Evolutionary conservation across 1,140 invertebrate species (phyloP).

Genomic region (Notospermus geniculatus): DNA sequence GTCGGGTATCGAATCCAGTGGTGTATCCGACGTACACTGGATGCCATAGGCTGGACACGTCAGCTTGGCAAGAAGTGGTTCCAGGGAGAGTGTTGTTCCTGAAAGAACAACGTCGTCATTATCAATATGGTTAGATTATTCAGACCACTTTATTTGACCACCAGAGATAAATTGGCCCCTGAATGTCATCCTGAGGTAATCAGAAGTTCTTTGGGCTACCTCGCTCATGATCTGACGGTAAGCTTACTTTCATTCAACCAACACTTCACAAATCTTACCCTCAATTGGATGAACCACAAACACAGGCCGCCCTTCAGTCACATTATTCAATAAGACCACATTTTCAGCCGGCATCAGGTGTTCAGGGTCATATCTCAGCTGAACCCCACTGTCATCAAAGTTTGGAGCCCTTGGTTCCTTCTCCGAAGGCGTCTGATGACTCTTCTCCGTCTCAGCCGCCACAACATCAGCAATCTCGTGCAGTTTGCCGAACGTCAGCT

Average conservation of each 20-base stretch:
- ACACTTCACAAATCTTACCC: slow-evolving; percentile 79
- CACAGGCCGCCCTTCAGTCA: slow-evolving; percentile 57
- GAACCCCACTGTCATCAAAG: slow-evolving; percentile 10
- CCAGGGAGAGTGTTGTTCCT: slow-evolving; percentile 61
- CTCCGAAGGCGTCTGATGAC: slow-evolving; percentile 9
- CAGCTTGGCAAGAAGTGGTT: slow-evolving; percentile 55
- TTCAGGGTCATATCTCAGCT: slow-evolving; percentile 38
- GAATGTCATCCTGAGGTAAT: background rate
- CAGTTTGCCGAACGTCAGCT: slow-evolving; percentile 62
- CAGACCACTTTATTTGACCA: too few species aligned
- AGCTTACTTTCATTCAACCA: too few species aligned
- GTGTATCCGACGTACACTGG: slow-evolving; percentile 78
- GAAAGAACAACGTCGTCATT: background rate
- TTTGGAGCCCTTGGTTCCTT: background rate
- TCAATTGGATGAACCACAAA: slow-evolving; percentile 91
- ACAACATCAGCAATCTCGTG: slow-evolving; percentile 60
- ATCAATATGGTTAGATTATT: background rate
- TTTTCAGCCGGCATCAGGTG: slow-evolving; percentile 58
- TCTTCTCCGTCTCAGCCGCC: background rate
- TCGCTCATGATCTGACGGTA: too few species aligned
- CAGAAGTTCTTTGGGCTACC: too few species aligned
- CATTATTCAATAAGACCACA: slow-evolving; percentile 57
- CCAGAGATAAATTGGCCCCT: too few species aligned
- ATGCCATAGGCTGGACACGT: slow-evolving; percentile 81
- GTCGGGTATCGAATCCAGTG: slow-evolving; percentile 68